Evolutionary conservation across 2,888 invertebrate species (phyloP).

Genomic region (Ectemnius cavifrons): DNA sequence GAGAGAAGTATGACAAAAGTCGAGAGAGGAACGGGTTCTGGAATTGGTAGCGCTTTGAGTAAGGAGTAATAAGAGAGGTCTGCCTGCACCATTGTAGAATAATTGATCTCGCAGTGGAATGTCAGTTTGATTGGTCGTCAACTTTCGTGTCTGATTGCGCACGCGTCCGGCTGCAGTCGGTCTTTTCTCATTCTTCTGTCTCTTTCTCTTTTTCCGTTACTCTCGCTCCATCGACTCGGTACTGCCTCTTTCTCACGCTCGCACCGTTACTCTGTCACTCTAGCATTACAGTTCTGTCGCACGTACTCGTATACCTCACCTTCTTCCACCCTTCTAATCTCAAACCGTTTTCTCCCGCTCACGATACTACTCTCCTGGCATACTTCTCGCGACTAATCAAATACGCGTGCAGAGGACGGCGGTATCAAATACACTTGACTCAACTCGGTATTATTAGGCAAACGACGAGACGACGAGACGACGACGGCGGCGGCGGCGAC

Average conservation of each 20-base stretch:
- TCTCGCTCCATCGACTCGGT: not conserved
- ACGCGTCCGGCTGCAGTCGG: slow-evolving; percentile 30
- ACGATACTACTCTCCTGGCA: slow-evolving; percentile 7
- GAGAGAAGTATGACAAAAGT: slow-evolving; percentile 14
- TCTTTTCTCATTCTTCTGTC: slow-evolving; percentile 5
- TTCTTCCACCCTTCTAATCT: not conserved
- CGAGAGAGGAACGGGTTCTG: slow-evolving; percentile 3
- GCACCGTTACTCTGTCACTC: slow-evolving; percentile 2
- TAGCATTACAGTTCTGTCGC: not conserved
- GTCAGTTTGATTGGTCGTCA: slow-evolving; percentile 57
- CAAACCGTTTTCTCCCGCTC: not conserved
- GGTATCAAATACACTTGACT: slow-evolving; percentile 41
- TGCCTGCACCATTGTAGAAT: slow-evolving; percentile 18
- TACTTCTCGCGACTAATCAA: slow-evolving; percentile 23
- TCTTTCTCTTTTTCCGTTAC: slow-evolving; percentile 1
- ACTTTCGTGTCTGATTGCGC: slow-evolving; percentile 34
- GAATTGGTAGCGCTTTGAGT: slow-evolving; percentile 26
- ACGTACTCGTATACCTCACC: slow-evolving; percentile 11
- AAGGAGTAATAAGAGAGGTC: slow-evolving; percentile 35
- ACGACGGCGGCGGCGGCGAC: too few species aligned
- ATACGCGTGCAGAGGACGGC: slow-evolving; percentile 41
- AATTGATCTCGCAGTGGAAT: slow-evolving; percentile 52
- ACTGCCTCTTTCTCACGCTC: slow-evolving; percentile 3
- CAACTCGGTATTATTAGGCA: slow-evolving; percentile 36
- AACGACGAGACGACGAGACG: not conserved